phyloP scores from a whole-genome alignment of 2,888 invertebrate genomes.

The Orthosia gracilis region DNA sequence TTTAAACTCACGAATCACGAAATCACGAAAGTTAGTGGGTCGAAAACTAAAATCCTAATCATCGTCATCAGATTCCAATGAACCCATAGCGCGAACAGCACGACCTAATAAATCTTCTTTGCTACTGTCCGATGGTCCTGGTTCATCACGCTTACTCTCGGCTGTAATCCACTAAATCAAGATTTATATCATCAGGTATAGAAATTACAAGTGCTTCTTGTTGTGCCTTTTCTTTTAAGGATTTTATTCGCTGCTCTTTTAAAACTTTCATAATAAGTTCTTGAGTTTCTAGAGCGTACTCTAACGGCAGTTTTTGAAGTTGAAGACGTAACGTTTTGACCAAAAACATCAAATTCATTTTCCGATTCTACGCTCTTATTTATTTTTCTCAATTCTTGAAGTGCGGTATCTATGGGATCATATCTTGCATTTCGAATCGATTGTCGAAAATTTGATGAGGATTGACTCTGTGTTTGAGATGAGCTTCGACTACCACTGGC shows the following conservation, averaged over 20 bases:
- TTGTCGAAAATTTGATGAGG: slow-evolving; percentile 52
- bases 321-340: no score
- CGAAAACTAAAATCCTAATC: slow-evolving; percentile 48
- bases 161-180: no score
- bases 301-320: no score
- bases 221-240: no score
- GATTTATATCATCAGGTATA: no score
- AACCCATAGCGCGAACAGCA: slow-evolving; percentile 45
- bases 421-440: slow-evolving; percentile 51
- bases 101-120: slow-evolving; percentile 48
- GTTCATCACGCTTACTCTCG: no score
- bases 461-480: slow-evolving; percentile 51
- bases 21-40: slow-evolving; percentile 49
- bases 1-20: slow-evolving; percentile 32
- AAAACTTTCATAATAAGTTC: no score
- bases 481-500: slow-evolving; percentile 44
- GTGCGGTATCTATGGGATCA: slow-evolving; percentile 35
- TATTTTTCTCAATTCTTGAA: slow-evolving; percentile 44
- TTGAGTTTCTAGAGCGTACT: no score
- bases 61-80: slow-evolving; percentile 50
- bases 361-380: slow-evolving; percentile 43
- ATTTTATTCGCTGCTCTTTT: no score
- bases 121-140: no score
- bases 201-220: no score
- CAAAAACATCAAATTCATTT: no score